Evolutionary conservation across 2,113 vertebrate genomes (phyloP).

Genomic region (Semnornis frantzii): DNA sequence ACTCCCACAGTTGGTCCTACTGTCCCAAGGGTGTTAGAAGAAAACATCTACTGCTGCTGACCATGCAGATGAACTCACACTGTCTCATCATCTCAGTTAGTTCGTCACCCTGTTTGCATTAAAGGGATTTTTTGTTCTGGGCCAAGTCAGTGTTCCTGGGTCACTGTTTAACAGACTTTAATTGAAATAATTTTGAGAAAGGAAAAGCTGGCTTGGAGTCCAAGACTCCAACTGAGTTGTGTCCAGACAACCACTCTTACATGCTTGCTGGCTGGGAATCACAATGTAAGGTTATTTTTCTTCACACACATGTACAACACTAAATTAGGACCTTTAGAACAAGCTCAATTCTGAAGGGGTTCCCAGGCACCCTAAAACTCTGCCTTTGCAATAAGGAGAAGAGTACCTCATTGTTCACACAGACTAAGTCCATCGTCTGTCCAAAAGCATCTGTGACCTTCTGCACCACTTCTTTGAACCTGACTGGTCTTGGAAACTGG

Average conservation of each 20-base stretch:
- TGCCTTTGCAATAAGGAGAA: neutral
- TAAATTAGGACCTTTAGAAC: neutral
- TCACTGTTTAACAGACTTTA: neutral
- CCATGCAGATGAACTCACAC: neutral
- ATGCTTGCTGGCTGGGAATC: neutral
- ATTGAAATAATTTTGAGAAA: neutral
- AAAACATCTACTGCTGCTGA: neutral
- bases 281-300: neutral
- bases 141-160: neutral
- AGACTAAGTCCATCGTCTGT: conserved; percentile 90
- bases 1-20: neutral
- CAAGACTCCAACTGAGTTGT: neutral
- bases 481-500: conserved; percentile 87
- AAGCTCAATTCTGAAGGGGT: neutral
- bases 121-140: neutral
- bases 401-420: conserved; percentile 85
- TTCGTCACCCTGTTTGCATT: neutral
- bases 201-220: neutral
- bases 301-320: neutral
- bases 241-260: neutral
- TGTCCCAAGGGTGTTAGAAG: neutral
- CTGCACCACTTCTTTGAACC: conserved; percentile 87
- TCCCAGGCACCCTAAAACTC: neutral
- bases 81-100: neutral
- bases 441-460: conserved; percentile 92